Evolutionary conservation across 1,140 invertebrate species (phyloP), one percentile per base, ranked within the genome.

Genomic region (Habropoda laboriosa): DNA sequence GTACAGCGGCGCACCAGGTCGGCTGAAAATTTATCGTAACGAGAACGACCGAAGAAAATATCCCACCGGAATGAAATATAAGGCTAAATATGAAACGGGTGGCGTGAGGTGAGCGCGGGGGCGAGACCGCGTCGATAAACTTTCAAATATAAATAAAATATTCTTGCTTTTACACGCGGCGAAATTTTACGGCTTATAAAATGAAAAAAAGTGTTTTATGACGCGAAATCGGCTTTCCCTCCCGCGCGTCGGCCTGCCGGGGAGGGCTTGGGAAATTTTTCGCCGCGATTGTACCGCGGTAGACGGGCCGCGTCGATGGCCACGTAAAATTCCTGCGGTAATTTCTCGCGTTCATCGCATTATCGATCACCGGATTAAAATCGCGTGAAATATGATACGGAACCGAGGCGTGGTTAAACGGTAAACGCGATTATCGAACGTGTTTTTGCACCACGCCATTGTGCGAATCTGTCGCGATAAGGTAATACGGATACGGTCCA

Each of bases 361-460:
- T 82, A 86, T 86, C 84, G 84, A 86, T 86, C 74, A 76, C 74
- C 74, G 79, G 75, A 86, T 86, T 83, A 80, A 86, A 86, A 80
- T 82, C 51, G 42, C 71, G 84, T 86, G 85, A 86, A 86, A 86
- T 86, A 83, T 85, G 83, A 86, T 86, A 85, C 79, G 53, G 72
- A 63, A 60, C 53, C 61, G 74, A 51, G 55, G 24, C 3, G n/a
- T 45, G 66, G 75, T 58, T 82, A 84, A 86, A 61, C 80, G 64
- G 63, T n/a, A 72, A 82, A 85, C 45, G 80, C 74, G 84, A 86
- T 86, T 82, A 86, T 86, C 80, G 63, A 40, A 0, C 35, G 24
- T 83, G 80, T 86, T 86, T 86, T 82, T 83, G 77, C 86, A 74
- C 80, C 32, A 49, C 30, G 55, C 51, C 49, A 76, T 86, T 86